Conservation (phyloP, 2,888 invertebrate genomes). For the Phalera bucephala region DNA sequence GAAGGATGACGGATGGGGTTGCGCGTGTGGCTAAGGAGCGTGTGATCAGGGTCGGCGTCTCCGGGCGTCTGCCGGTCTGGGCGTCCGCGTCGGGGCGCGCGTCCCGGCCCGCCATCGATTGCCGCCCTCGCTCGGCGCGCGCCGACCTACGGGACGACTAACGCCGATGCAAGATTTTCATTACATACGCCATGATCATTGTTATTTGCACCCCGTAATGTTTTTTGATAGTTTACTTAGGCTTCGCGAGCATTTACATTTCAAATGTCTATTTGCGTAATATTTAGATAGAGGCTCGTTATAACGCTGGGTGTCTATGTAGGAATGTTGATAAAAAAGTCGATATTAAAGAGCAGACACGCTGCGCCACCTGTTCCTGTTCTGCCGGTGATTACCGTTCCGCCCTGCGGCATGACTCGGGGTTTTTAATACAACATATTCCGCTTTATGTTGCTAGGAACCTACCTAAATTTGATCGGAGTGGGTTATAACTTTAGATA, state of each 20-base stretch:
- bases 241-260: constrained; percentile 45
- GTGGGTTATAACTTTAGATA: constrained; percentile 32
- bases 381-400: constrained; percentile 51
- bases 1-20: constrained; percentile 66
- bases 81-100: constrained; percentile 77
- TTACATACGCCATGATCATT: constrained; percentile 80
- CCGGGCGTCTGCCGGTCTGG: constrained; percentile 84
- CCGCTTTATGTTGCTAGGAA: constrained; percentile 27
- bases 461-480: too few species aligned
- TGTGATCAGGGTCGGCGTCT: constrained; percentile 73
- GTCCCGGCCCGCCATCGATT: constrained; percentile 81
- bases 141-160: constrained; percentile 67
- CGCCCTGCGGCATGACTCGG: constrained; percentile 44
- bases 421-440: constrained; percentile 45
- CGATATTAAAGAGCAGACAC: constrained; percentile 49
- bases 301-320: constrained; percentile 34
- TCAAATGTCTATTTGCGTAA: constrained; percentile 42
- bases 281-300: constrained; percentile 37
- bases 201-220: constrained; percentile 82
- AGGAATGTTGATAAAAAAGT: constrained; percentile 51
- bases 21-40: constrained; percentile 61
- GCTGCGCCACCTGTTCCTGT: constrained; percentile 59
- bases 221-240: constrained; percentile 78
- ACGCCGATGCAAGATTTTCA: constrained; percentile 80
- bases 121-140: constrained; percentile 76